Conservation (phyloP, 2,797 vertebrate species). For the Enteromius mattozi region DNA sequence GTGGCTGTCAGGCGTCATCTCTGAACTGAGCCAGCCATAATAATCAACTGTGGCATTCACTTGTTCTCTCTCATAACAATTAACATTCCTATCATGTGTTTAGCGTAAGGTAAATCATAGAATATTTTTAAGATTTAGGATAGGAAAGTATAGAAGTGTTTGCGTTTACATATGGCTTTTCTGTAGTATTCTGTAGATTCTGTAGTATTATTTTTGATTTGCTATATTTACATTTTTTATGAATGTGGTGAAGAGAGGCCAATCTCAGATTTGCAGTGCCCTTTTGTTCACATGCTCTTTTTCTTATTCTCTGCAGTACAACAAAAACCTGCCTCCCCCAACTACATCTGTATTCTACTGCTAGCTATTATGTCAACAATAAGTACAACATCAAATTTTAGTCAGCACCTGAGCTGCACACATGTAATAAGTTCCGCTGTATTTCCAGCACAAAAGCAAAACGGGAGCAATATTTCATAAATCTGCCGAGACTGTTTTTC, state of each 20-base stretch:
- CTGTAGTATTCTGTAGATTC: too few relatives aligned
- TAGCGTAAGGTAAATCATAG: background rate
- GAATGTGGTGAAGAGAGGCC: background rate
- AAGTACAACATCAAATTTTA: conserved; percentile 34
- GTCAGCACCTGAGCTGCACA: conserved; percentile 20
- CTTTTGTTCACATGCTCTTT: background rate
- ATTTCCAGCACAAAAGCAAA: conserved; percentile 28
- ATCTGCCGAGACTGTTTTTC: conserved; percentile 40
- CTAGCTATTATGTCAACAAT: conserved; percentile 39
- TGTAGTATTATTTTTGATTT: background rate
- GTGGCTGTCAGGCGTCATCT: conserved; percentile 71
- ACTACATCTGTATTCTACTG: conserved; percentile 12
- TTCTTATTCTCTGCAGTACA: background rate
- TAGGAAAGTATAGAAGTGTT: background rate
- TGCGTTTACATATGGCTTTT: background rate
- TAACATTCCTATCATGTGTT: background rate
- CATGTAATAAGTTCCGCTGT: conserved; percentile 37
- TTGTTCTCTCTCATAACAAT: background rate
- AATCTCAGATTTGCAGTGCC: background rate
- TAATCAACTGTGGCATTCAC: background rate
- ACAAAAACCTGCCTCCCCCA: background rate
- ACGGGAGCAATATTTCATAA: conserved; percentile 45
- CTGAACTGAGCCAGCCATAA: conserved; percentile 55
- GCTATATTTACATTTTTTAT: background rate
- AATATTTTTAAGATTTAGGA: background rate